Percentiles rank a stretch among this genome's conserved stretches.
Evolutionary conservation across 2,888 invertebrate genomes (phyloP).

Genomic region (Aricia artaxerxes): DNA sequence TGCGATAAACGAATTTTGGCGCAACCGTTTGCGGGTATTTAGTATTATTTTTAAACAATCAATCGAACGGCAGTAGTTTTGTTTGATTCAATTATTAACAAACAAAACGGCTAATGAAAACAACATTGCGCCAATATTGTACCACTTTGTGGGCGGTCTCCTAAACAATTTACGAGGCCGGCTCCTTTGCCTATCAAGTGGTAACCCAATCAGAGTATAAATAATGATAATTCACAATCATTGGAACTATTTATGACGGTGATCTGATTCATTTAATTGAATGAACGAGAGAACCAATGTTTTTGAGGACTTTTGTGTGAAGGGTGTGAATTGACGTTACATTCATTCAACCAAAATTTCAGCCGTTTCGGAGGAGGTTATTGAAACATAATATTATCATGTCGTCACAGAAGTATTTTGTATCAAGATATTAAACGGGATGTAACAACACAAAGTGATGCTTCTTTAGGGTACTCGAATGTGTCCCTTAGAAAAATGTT

Average conservation of each 20-base stretch:
- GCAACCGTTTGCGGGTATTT: too few relatives aligned
- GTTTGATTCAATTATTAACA: background rate
- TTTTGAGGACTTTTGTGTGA: background rate
- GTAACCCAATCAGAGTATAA: slow-evolving; percentile 65
- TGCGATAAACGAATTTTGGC: too few relatives aligned
- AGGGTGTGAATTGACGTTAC: background rate
- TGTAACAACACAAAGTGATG: too few relatives aligned
- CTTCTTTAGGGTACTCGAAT: too few relatives aligned
- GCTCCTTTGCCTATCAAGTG: slow-evolving; percentile 43
- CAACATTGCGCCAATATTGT: background rate
- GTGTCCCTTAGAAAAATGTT: too few relatives aligned
- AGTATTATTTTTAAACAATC: too few relatives aligned
- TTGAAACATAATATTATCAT: too few relatives aligned
- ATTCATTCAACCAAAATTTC: too few relatives aligned
- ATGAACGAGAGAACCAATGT: background rate
- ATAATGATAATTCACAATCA: slow-evolving; percentile 59
- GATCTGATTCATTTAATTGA: slow-evolving; percentile 27
- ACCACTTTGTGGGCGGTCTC: slow-evolving; percentile 6
- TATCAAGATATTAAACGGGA: too few relatives aligned
- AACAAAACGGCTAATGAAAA: slow-evolving; percentile 1
- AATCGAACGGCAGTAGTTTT: background rate
- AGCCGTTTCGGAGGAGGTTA: too few relatives aligned
- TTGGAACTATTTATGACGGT: slow-evolving; percentile 32
- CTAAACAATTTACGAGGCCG: slow-evolving; percentile 2
- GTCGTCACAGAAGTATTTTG: too few relatives aligned